Conservation (phyloP, 2,113 vertebrate genomes). For the Okapia johnstoni region DNA sequence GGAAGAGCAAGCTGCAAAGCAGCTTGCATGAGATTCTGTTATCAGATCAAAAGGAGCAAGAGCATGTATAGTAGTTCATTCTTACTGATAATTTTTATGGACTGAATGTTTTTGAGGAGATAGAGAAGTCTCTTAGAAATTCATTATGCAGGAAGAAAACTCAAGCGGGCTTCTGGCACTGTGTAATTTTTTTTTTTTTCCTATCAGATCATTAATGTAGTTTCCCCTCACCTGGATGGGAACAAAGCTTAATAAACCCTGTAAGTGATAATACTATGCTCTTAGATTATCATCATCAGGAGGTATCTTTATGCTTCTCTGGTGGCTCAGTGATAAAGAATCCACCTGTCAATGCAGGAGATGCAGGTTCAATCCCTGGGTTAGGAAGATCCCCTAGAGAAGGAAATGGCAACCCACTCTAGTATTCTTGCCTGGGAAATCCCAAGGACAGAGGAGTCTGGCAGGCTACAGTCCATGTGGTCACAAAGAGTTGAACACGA, state of each 20-base stretch:
- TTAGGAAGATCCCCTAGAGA: not conserved
- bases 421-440: not conserved
- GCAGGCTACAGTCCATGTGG: not conserved
- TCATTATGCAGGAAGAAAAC: not conserved
- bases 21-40: not conserved
- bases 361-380: not conserved
- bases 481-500: not conserved
- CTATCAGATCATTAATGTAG: not conserved
- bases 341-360: not conserved
- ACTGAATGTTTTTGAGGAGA: not conserved
- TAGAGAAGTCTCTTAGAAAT: not conserved
- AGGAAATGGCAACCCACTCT: not conserved
- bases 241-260: not conserved
- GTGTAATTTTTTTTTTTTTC: not conserved
- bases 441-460: not conserved
- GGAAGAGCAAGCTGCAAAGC: not conserved
- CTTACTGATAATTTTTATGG: not conserved
- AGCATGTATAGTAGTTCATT: not conserved
- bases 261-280: not conserved
- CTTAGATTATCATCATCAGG: not conserved
- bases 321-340: not conserved
- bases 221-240: not conserved
- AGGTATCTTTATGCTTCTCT: not conserved
- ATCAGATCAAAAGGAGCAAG: not conserved
- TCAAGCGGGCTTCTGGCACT: not conserved